Conservation (phyloP, 2,888 invertebrate genomes). For the Acronicta psi region DNA sequence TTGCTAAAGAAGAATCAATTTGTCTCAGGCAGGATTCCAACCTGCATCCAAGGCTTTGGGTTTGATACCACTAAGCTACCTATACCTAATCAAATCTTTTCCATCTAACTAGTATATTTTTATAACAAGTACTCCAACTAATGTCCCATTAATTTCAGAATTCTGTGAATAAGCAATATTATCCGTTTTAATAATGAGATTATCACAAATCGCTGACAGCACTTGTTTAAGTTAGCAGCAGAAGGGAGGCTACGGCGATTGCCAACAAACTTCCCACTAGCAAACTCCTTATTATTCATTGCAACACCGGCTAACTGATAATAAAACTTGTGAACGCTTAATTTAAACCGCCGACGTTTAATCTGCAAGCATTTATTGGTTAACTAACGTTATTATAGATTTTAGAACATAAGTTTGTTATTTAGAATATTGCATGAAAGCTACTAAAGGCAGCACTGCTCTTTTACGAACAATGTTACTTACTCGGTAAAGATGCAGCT, state of each 20-base stretch:
- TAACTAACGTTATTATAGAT: slow-evolving; percentile 30
- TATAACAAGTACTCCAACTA: too few species aligned
- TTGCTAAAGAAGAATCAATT: too few species aligned
- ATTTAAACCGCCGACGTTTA: slow-evolving; percentile 68
- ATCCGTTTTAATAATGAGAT: slow-evolving; percentile 19
- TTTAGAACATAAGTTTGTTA: not conserved
- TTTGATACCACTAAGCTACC: too few species aligned
- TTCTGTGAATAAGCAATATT: not conserved
- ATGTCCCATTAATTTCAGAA: too few species aligned
- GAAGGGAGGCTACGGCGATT: slow-evolving; percentile 40
- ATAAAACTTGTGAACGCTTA: slow-evolving; percentile 74
- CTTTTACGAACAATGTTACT: too few species aligned
- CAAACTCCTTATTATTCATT: slow-evolving; percentile 78
- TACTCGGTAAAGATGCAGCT: too few species aligned
- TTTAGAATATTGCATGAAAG: not conserved
- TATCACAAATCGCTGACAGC: slow-evolving; percentile 44
- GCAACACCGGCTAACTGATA: slow-evolving; percentile 76
- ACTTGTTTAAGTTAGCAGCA: slow-evolving; percentile 55
- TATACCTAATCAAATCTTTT: too few species aligned
- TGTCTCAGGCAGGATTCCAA: too few species aligned
- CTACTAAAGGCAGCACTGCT: too few species aligned
- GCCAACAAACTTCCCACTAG: slow-evolving; percentile 61
- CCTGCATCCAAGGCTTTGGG: too few species aligned
- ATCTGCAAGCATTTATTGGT: slow-evolving; percentile 50
- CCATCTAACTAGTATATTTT: too few species aligned